A percentile compares a stretch with the other conserved stretches of the same genome.
These are phyloP conservation scores for Buteo buteo DNA, from an alignment of 2,113 vertebrate species.

Conservation along the genomic window DNA sequence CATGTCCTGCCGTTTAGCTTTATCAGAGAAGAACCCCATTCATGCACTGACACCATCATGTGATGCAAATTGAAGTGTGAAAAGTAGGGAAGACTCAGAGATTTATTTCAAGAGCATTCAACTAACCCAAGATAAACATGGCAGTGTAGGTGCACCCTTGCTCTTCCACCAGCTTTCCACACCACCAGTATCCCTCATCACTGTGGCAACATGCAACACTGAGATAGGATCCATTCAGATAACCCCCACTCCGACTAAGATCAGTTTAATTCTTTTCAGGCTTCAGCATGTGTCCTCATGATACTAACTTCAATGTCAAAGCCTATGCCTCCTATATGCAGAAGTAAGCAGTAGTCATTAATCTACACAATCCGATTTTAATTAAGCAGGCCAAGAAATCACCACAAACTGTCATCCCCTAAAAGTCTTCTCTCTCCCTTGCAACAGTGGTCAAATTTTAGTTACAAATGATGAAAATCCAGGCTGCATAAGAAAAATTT, in stretches of 20 bases:
- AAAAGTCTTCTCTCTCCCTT: neutral
- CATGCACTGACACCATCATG: neutral
- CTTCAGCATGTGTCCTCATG: neutral
- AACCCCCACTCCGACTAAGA: neutral
- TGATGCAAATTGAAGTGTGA: neutral
- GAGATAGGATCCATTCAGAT: neutral
- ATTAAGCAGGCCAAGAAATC: neutral
- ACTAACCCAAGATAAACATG: neutral
- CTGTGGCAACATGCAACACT: accelerated
- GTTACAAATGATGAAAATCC: neutral
- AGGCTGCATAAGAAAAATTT: neutral
- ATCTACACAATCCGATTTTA: neutral
- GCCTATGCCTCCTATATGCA: neutral
- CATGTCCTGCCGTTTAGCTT: neutral
- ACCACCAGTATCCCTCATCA: neutral
- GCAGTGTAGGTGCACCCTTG: neutral
- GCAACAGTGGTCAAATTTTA: neutral
- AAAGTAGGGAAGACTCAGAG: neutral
- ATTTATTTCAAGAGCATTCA: neutral
- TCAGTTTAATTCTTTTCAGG: neutral
- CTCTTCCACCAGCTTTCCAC: neutral
- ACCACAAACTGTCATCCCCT: neutral
- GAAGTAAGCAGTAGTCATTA: neutral
- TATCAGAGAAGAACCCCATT: neutral
- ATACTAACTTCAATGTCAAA: neutral